Conservation (phyloP, 2,797 vertebrate genomes). For the Botia kubotai region DNA sequence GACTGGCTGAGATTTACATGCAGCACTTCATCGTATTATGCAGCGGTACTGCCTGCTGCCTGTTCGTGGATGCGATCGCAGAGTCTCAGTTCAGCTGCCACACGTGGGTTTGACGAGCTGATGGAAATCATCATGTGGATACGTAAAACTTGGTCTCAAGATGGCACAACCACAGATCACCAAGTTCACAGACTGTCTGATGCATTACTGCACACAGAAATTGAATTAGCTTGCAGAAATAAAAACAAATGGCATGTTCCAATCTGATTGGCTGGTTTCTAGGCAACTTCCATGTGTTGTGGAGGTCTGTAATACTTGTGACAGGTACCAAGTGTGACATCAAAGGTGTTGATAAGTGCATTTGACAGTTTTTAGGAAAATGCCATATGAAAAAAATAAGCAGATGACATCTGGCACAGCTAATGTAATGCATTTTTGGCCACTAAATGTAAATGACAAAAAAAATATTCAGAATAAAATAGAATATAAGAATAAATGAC, state of each 20-base stretch:
- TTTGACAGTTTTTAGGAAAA: too few relatives aligned
- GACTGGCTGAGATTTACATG: slow-evolving; percentile 55
- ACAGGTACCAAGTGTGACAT: not conserved
- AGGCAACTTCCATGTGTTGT: not conserved
- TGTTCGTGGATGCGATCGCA: not conserved
- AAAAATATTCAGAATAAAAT: too few relatives aligned
- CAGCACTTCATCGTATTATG: slow-evolving; percentile 37
- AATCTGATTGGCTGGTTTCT: not conserved
- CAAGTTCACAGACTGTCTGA: slow-evolving; percentile 7
- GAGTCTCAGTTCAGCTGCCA: slow-evolving; percentile 38
- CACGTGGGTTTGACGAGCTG: slow-evolving; percentile 33
- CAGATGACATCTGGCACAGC: too few relatives aligned
- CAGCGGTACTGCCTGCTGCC: slow-evolving; percentile 17
- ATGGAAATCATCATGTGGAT: slow-evolving; percentile 14
- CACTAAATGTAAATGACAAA: too few relatives aligned
- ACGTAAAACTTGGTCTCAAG: slow-evolving; percentile 3
- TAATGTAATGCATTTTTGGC: too few relatives aligned
- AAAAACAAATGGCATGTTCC: not conserved
- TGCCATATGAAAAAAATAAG: too few relatives aligned
- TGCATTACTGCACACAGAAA: not conserved
- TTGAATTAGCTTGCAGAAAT: not conserved
- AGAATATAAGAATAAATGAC: too few relatives aligned
- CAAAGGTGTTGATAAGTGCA: not conserved
- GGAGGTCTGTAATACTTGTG: not conserved
- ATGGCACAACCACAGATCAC: slow-evolving; percentile 8